These are phyloP conservation scores for Moxostoma hubbsi DNA, from an alignment of 2,797 vertebrate species.

Conservation along the genomic window DNA sequence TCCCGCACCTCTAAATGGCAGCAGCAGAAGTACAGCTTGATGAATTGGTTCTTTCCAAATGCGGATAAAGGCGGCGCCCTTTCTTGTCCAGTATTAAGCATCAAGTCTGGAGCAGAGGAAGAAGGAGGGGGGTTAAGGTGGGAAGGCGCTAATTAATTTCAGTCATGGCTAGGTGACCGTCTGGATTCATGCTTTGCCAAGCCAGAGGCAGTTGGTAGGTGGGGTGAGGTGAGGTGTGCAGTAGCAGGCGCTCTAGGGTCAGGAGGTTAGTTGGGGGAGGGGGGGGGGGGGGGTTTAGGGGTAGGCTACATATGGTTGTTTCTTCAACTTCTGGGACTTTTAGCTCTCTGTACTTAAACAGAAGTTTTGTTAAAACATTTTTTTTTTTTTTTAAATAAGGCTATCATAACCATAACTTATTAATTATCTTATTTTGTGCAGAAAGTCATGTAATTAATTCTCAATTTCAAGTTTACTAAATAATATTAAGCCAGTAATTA, in stretches of 20 bases:
- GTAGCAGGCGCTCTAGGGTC: not conserved
- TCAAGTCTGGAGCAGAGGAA: slow-evolving; percentile 1
- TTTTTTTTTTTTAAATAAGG: too few species aligned
- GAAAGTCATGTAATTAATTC: too few species aligned
- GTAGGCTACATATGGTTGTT: too few species aligned
- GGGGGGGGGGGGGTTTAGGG: too few species aligned
- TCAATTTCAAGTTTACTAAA: too few species aligned
- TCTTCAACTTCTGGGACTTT: too few species aligned
- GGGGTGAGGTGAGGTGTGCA: slow-evolving; percentile 2
- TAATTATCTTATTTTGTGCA: too few species aligned
- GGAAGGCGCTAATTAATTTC: slow-evolving; percentile 58
- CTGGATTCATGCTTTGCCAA: slow-evolving; percentile 32
- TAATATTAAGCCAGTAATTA: too few species aligned
- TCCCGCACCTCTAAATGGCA: slow-evolving; percentile 7
- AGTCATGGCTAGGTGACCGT: slow-evolving; percentile 47
- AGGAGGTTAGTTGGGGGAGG: not conserved
- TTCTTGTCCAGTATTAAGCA: slow-evolving; percentile 26
- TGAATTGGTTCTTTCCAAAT: slow-evolving; percentile 49
- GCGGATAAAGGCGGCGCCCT: slow-evolving; percentile 32
- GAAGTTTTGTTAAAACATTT: too few species aligned
- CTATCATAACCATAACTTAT: too few species aligned
- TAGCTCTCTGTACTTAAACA: too few species aligned
- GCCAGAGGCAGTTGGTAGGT: not conserved
- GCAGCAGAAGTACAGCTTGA: slow-evolving; percentile 37
- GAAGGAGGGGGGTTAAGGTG: slow-evolving; percentile 31